Percentiles rank a stretch among this genome's conserved stretches.
These are phyloP conservation scores for Herpailurus yagouaroundi DNA, from an alignment of 2,113 vertebrate genomes.

Conservation along the genomic window DNA sequence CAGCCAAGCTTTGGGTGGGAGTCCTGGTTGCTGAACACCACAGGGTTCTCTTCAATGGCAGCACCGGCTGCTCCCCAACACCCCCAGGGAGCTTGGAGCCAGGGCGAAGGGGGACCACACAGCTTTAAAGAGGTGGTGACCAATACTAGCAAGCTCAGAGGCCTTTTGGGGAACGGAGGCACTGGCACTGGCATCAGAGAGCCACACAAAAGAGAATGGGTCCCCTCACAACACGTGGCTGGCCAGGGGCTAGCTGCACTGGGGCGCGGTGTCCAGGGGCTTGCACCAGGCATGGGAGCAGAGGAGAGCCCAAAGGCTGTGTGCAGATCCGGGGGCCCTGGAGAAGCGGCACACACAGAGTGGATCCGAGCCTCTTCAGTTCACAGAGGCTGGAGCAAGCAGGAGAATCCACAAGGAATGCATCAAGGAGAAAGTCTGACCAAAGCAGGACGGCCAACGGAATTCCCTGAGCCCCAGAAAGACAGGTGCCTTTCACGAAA, in stretches of 20 bases:
- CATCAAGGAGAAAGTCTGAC: neutral
- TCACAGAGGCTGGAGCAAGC: neutral
- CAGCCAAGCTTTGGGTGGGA: neutral
- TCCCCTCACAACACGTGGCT: neutral
- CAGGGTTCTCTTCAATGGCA: neutral
- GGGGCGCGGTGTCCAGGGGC: neutral
- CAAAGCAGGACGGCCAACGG: neutral
- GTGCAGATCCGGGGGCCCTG: neutral
- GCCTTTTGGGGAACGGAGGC: neutral
- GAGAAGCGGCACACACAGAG: rapidly evolving
- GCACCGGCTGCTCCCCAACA: neutral
- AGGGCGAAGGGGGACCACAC: neutral
- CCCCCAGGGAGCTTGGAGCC: neutral
- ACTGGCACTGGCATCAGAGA: neutral
- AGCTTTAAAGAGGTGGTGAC: neutral
- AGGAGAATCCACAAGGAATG: neutral
- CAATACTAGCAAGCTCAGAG: neutral
- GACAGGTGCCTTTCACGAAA: neutral
- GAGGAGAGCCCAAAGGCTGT: neutral
- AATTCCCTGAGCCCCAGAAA: neutral
- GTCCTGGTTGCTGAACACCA: neutral
- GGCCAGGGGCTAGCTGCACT: too few species aligned
- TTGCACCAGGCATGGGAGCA: neutral
- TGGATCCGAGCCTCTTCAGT: neutral
- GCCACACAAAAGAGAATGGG: neutral